Conservation (phyloP, 2,797 vertebrate species). For the Salmo trutta region DNA sequence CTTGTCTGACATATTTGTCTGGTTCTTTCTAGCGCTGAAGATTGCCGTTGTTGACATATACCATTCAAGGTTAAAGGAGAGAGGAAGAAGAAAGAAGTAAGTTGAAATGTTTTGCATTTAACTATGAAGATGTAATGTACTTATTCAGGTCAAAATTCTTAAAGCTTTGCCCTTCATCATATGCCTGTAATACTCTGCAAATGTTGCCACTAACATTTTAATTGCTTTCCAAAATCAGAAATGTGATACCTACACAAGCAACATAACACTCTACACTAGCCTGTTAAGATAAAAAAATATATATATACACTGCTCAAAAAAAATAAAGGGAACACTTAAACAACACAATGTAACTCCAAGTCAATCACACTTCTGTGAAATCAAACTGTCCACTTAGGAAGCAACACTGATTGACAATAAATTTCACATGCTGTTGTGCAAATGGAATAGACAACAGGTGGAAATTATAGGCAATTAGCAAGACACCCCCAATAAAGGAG, state of each 20-base stretch:
- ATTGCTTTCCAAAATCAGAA: background rate
- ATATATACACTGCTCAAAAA: too few species aligned
- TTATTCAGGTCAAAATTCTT: constrained; percentile 8
- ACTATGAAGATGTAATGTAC: constrained; percentile 31
- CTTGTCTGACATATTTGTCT: background rate
- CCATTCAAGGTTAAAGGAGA: constrained; percentile 95
- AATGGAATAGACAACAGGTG: too few species aligned
- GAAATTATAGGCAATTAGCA: too few species aligned
- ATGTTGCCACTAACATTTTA: background rate
- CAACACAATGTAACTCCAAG: too few species aligned
- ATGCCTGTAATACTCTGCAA: background rate
- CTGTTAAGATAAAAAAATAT: background rate
- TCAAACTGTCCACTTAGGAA: too few species aligned
- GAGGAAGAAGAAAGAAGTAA: constrained; percentile 96
- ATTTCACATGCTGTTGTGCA: too few species aligned
- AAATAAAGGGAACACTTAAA: too few species aligned
- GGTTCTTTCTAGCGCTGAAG: constrained; percentile 86
- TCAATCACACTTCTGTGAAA: too few species aligned
- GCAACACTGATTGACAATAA: too few species aligned
- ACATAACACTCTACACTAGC: background rate
- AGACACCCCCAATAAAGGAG: too few species aligned
- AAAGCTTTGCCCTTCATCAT: background rate
- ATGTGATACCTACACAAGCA: background rate
- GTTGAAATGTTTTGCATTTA: constrained; percentile 53
- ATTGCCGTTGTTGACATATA: constrained; percentile 98